Percentiles rank a stretch among this genome's conserved stretches.
These are phyloP conservation scores for Automeris io DNA, from an alignment of 2,888 invertebrate genomes.

Conservation along the genomic window DNA sequence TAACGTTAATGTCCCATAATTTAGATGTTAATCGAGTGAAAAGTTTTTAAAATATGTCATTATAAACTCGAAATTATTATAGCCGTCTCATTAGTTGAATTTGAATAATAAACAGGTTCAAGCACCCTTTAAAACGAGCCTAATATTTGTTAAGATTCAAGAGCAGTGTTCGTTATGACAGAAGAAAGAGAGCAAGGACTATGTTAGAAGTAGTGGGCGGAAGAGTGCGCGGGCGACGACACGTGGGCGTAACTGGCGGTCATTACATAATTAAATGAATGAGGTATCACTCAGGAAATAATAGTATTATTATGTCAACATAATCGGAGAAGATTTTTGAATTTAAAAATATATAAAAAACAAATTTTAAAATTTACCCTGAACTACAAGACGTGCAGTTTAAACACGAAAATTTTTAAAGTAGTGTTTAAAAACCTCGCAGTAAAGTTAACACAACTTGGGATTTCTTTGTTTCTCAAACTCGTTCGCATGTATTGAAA, in stretches of 20 bases:
- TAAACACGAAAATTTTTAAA: too few relatives aligned
- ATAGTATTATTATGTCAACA: too few relatives aligned
- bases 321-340: too few relatives aligned
- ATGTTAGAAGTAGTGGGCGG: constrained; percentile 14
- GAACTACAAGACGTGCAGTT: too few relatives aligned
- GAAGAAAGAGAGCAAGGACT: constrained; percentile 21
- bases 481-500: too few relatives aligned
- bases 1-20: too few relatives aligned
- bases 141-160: constrained; percentile 1
- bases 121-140: neutral
- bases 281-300: neutral
- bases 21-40: too few relatives aligned
- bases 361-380: too few relatives aligned
- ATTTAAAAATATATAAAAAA: too few relatives aligned
- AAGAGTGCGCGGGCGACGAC: constrained; percentile 13
- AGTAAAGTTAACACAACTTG: too few relatives aligned
- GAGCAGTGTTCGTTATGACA: constrained; percentile 10
- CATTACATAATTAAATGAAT: constrained; percentile 2
- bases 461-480: too few relatives aligned
- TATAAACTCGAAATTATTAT: neutral
- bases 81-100: neutral
- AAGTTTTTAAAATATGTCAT: neutral
- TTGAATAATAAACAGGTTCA: neutral
- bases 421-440: too few relatives aligned
- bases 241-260: constrained; percentile 16